phyloP scores from a whole-genome alignment of 2,888 invertebrate species.

The Cheilosia variabilis region DNA sequence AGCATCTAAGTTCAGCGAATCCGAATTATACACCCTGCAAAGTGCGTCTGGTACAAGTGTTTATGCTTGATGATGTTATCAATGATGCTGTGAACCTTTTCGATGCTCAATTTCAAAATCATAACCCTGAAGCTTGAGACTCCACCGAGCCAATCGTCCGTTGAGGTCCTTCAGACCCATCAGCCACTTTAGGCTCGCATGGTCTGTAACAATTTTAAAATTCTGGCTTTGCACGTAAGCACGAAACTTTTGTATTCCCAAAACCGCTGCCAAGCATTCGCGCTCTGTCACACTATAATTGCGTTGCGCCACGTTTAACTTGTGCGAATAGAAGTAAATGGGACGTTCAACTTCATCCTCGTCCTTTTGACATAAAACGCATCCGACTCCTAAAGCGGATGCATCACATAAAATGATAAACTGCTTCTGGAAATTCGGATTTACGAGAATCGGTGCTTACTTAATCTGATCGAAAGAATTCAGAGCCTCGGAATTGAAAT shows the following conservation, averaged over 20 bases:
- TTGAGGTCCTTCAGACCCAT: constrained; percentile 17
- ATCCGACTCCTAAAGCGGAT: constrained; percentile 8
- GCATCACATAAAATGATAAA: constrained; percentile 1
- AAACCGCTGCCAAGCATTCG: constrained; percentile 20
- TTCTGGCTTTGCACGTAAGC: constrained; percentile 1
- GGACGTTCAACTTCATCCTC: constrained; percentile 1
- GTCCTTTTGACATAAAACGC: constrained; percentile 8
- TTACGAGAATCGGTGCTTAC: neutral
- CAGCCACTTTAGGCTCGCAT: constrained; percentile 14
- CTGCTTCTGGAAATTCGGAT: neutral
- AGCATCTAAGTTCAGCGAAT: neutral
- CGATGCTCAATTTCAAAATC: constrained; percentile 22
- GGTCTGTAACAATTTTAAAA: constrained; percentile 11
- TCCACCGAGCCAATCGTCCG: constrained; percentile 25
- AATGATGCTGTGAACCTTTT: neutral
- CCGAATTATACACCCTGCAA: neutral
- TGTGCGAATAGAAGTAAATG: constrained; percentile 2
- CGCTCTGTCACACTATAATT: too few relatives aligned
- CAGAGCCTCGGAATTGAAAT: neutral
- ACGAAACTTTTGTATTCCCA: neutral
- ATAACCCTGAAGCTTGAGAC: constrained; percentile 9
- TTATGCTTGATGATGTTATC: too few relatives aligned
- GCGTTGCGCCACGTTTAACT: constrained; percentile 16
- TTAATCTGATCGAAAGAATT: neutral
- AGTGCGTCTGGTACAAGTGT: constrained; percentile 6